Evolutionary conservation across 2,113 vertebrate species (phyloP), one percentile per base, ranked within the genome.

Genomic region (Ctenodactylus gundi): DNA sequence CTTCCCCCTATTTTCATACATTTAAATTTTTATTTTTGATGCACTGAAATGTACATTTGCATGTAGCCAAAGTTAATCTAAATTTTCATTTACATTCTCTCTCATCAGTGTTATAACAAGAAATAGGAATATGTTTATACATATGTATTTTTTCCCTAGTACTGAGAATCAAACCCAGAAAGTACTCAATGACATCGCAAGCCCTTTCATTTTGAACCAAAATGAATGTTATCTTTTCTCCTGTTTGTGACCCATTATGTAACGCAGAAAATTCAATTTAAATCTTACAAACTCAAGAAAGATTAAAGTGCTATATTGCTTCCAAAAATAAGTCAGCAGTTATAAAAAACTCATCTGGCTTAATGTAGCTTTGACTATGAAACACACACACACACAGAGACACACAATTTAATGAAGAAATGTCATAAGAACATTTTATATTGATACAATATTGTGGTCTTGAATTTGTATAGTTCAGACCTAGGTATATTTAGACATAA

Each of bases 1-100:
- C n/a, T 91, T 95, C 68, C 15, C 14, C 55, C n/a, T 77, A 84
- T 94, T 85, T 89, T 88, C 6, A 29, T 83, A 27, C 29, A 75
- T 73, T 25, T 41, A 39, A 39, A 82, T 29, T 58, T 80, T 68
- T 91, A 73, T 39, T 85, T 67, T 18, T 65, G 27, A 6, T 4
- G 81, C 25, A 17, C 1, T 72, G 18, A 93, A 92, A 62, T 77
- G 81, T 57, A 91, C 55, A 65, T 81, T 86, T 85, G 85, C 39
- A 82, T 46, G 21, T 18, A 73, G 49, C 49, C 41, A 95, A 92
- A 87, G 55, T 88, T 75, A 64, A 68, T n/a, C 62, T 75, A 4
- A 49, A 80, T 87, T 94, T 94, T 58, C 9, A 76, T 53, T 72
- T 92, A 46, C 2, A 67, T 31, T 73, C n/a, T 91, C 70, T 85